Evolutionary conservation across 2,797 vertebrate genomes (phyloP), one percentile per base, ranked within the genome.

Genomic region (Poeciliopsis presidionis): DNA sequence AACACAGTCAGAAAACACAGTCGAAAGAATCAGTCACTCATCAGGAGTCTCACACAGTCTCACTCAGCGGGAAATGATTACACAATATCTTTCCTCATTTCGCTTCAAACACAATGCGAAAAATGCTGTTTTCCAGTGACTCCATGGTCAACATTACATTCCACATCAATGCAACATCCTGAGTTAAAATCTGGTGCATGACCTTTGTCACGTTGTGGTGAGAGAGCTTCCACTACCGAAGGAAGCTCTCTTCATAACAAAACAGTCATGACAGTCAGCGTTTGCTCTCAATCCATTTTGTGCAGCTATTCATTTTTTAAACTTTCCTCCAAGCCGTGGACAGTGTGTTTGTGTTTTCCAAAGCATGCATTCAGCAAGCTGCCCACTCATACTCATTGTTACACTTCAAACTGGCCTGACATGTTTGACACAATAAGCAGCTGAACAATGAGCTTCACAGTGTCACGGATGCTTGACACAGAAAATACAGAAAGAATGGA

Each of bases 1-100:
- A 81, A 86, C 74, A 6, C 36, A 46, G 76, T 70, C 41, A 72
- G 77, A 78, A 81, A 85, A 85, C 3, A 73, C 61, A 59, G 70
- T 45, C 41, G 73, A 43, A 63, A 36, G 83, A 77, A 90, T 88
- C 74, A 78, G 81, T 87, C 83, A 41, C 69, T 76, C 12, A 12
- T 57, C 2, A 41, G 82, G 73, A 83, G 82, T 49, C 53, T 67
- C 74, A 49, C 65, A 69, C 72, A 83, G 73, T 55, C 9, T 14
- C 55, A 5, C 51, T 83, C 67, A 53, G 33, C 49, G 45, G 75
- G 79, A 74, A 87, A 74, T 25, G n/a, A 87, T 76, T 76, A 82
- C 45, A 59, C 28, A 33, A 46, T 49, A 39, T 41, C 70, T 74
- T 53, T 59, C 51, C 25, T 67, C 65, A 78, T 76, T 72, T 76